A percentile compares a stretch with the other conserved stretches of the same genome.
Conservation (phyloP, 2,113 vertebrate species). For the Elephas maximus region DNA sequence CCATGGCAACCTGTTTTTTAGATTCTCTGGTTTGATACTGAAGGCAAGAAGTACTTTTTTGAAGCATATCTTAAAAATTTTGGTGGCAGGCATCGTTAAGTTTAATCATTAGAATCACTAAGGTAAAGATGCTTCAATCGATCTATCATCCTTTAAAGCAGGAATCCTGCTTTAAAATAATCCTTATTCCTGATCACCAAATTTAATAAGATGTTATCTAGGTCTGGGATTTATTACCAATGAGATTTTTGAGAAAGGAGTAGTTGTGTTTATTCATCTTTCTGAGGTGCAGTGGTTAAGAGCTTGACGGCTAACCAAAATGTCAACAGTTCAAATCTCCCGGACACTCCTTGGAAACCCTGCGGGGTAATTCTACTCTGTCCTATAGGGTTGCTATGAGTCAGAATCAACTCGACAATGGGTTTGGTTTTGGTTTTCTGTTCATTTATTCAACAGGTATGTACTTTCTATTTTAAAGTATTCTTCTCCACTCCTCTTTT, state of each 20-base stretch:
- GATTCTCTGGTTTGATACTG: background rate
- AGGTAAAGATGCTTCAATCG: background rate
- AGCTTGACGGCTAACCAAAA: too few species aligned
- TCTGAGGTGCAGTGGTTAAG: too few species aligned
- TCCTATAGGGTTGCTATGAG: too few species aligned
- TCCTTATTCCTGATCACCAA: background rate
- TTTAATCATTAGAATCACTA: background rate
- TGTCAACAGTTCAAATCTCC: too few species aligned
- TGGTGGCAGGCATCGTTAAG: background rate
- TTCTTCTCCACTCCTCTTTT: background rate
- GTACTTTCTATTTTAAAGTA: background rate
- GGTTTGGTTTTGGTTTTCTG: background rate
- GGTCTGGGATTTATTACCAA: background rate
- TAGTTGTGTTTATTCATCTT: background rate
- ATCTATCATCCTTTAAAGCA: background rate
- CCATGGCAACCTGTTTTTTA: background rate
- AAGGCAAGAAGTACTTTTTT: background rate
- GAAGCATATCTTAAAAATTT: background rate
- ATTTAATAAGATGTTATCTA: background rate
- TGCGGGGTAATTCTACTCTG: too few species aligned
- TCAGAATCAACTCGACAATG: too few species aligned
- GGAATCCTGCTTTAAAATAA: background rate
- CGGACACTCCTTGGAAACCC: too few species aligned
- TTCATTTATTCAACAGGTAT: background rate
- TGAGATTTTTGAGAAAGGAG: background rate